A percentile compares a stretch with the other conserved stretches of the same genome.
These are phyloP conservation scores for Cynocephalus volans DNA, from an alignment of 2,113 vertebrate genomes.

Conservation along the genomic window DNA sequence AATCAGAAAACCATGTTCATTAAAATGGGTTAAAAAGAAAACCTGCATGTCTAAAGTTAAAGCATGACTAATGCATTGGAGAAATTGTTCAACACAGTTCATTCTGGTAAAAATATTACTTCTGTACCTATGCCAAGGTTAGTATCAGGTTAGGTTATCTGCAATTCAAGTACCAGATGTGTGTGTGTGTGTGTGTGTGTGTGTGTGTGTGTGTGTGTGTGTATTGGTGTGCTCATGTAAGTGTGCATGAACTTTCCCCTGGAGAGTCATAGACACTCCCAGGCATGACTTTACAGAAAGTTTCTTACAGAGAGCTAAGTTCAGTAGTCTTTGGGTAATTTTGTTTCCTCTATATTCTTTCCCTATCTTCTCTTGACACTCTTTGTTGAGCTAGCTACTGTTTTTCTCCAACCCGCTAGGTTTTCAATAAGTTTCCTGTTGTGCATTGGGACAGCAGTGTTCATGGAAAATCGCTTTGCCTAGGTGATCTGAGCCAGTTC, in stretches of 20 bases:
- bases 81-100: slow-evolving; percentile 78
- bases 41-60: slow-evolving; percentile 63
- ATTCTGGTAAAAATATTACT: slow-evolving; percentile 84
- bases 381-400: background rate
- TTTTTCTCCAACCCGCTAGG: slow-evolving; percentile 34
- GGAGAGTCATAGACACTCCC: background rate
- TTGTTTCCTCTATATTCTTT: background rate
- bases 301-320: background rate
- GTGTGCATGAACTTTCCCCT: background rate
- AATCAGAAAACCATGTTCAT: slow-evolving; percentile 18
- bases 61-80: slow-evolving; percentile 79
- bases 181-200: background rate
- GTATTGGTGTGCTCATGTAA: background rate
- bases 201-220: background rate
- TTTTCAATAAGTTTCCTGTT: slow-evolving; percentile 72
- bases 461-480: slow-evolving; percentile 65
- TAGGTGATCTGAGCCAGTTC: slow-evolving; percentile 48
- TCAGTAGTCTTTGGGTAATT: slow-evolving; percentile 46
- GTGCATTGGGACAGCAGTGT: slow-evolving; percentile 59
- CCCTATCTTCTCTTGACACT: background rate
- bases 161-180: slow-evolving; percentile 64
- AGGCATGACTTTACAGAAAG: background rate
- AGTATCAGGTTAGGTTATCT: slow-evolving; percentile 83
- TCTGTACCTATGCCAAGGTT: slow-evolving; percentile 82
- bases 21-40: slow-evolving; percentile 76